Evolutionary conservation across 1,140 invertebrate species (phyloP), one percentile per base, ranked within the genome.

Genomic region (Eufriesea mexicana): DNA sequence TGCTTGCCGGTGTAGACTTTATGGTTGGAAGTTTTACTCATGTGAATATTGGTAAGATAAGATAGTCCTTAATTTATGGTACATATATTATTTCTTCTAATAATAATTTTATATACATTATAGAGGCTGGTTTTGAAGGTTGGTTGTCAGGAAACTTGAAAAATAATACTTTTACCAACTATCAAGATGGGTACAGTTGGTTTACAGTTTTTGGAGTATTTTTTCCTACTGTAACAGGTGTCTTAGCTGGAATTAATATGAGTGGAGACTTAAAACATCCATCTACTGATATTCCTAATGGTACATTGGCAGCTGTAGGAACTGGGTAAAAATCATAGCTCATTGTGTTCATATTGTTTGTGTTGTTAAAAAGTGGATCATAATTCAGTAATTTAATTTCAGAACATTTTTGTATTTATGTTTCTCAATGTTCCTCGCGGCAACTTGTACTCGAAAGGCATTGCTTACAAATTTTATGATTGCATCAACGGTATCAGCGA

Each of bases 191-290:
- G 25, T 96, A 98, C 85, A 97, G 96, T 78, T 98, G 98, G 97
- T 99, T 99, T 92, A 97, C 97, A 23, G 97, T 98, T 67, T 98
- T 98, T 94, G 98, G 98, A 61, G 97, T 99, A n/a, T 98, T 99
- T 94, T 98, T 99, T 94, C 97, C 98, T 72, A 98, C 98, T 68
- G 96, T 99, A 74, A 98, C 98, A 78, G 98, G 98, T 45, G 98
- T 99, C 68, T 95, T 99, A 80, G 98, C 98, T 64, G 99, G 99
- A 64, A 98, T 99, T 86, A 99, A 99, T 93, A 99, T 99, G 98
- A 99, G 98, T 93, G 98, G 98, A 20, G 98, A 99, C 94, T 95
- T 99, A 62, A 96, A 96, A 79, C 97, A 98, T 90, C 98, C 99
- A 0, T 97, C 97, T 18, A 96, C 96, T 64, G 98, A 99, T 93